phyloP scores from a whole-genome alignment of 2,888 invertebrate species.

The Thysanoteuthis rhombus region DNA sequence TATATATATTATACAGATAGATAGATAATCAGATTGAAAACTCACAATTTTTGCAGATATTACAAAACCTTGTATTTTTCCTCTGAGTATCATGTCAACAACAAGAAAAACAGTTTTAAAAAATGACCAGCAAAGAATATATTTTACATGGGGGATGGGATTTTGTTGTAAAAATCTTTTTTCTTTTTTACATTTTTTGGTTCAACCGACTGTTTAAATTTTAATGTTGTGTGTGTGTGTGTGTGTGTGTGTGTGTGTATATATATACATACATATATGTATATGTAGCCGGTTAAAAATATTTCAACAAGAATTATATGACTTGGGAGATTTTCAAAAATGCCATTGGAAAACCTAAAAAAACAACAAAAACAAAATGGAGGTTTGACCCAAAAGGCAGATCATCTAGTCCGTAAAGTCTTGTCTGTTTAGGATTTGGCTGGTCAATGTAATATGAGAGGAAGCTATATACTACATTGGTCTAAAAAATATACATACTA shows the following conservation, averaged over 20 bases:
- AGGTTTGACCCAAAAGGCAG: background rate
- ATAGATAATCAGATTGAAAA: background rate
- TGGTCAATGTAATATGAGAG: background rate
- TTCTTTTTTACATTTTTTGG: background rate
- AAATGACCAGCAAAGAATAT: slow-evolving; percentile 1
- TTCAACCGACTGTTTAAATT: background rate
- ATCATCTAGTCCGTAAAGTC: background rate
- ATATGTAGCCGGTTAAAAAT: background rate
- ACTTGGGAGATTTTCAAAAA: background rate
- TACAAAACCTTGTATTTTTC: slow-evolving; percentile 1
- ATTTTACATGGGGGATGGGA: background rate
- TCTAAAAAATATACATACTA: slow-evolving; percentile 12
- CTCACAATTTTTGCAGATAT: background rate
- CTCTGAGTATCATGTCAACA: background rate
- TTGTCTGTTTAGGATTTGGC: background rate
- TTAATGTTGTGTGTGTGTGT: background rate
- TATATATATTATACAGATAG: background rate
- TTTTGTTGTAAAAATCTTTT: background rate
- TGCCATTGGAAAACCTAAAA: background rate
- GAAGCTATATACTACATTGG: background rate
- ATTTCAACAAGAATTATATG: background rate
- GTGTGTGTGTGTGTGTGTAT: background rate
- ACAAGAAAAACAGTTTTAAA: background rate
- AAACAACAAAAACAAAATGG: background rate
- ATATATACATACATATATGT: background rate